These are phyloP conservation scores for Trinectes maculatus DNA, from an alignment of 2,113 vertebrate species.

Conservation along the genomic window DNA sequence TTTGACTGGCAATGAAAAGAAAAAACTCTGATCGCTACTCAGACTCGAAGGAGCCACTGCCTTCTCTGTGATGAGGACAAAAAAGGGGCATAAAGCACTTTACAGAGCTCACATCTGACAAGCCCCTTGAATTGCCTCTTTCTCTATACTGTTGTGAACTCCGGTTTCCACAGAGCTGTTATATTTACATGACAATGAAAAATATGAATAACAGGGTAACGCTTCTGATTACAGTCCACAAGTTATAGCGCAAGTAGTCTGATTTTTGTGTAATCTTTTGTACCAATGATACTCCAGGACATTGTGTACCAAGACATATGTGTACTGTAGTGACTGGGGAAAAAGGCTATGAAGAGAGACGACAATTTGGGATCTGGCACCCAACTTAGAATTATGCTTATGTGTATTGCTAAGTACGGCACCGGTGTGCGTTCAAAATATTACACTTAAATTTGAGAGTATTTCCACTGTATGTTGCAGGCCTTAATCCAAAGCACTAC, in stretches of 20 bases:
- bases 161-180: conserved; percentile 62
- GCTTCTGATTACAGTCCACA: not conserved
- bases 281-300: not conserved
- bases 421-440: not conserved
- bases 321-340: not conserved
- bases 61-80: conserved; percentile 32
- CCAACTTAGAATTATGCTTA: not conserved
- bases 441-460: not conserved
- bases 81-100: conserved; percentile 69
- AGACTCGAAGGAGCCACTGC: conserved; percentile 42
- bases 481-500: conserved; percentile 6
- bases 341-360: not conserved
- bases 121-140: conserved; percentile 62
- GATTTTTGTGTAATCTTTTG: not conserved
- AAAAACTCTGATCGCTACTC: not conserved
- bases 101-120: conserved; percentile 55
- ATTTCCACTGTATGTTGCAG: not conserved
- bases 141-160: conserved; percentile 56
- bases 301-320: not conserved
- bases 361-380: not conserved
- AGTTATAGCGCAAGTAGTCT: too few species aligned
- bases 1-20: conserved; percentile 89
- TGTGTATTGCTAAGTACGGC: not conserved
- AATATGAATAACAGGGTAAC: not conserved
- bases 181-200: conserved; percentile 53